Evolutionary conservation across 2,888 invertebrate species (phyloP).

Genomic region (Bellardia pandia): DNA sequence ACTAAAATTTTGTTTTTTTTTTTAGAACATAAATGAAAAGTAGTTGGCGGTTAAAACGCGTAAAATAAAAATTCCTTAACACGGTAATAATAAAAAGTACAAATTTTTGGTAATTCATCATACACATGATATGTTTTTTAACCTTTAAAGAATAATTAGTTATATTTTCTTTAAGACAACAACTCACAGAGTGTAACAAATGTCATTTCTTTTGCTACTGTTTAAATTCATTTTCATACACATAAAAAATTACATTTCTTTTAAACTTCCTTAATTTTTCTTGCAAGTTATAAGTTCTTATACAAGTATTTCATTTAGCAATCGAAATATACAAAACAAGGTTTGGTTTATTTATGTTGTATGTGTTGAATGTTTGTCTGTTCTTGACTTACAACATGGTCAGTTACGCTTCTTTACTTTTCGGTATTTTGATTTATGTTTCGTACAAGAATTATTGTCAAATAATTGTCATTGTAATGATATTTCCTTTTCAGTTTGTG

Average conservation of each 20-base stretch:
- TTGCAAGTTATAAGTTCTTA: background rate
- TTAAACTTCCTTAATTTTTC: background rate
- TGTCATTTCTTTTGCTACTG: background rate
- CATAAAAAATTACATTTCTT: background rate
- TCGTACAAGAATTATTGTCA: conserved; percentile 63
- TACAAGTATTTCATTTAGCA: conserved; percentile 34
- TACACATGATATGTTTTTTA: background rate
- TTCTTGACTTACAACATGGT: conserved; percentile 6
- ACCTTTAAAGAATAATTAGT: background rate
- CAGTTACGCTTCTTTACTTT: conserved; percentile 44
- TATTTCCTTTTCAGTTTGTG: conserved; percentile 56
- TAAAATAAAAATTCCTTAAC: conserved; percentile 13
- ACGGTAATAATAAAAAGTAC: background rate
- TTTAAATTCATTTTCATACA: background rate
- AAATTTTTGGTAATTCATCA: background rate
- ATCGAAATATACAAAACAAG: conserved; percentile 4
- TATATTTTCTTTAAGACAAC: background rate
- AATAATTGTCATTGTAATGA: conserved; percentile 66
- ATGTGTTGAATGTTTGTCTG: background rate
- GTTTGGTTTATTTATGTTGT: background rate
- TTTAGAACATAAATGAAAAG: background rate
- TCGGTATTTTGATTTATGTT: conserved; percentile 68
- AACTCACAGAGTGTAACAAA: background rate
- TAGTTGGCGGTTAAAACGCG: conserved; percentile 1
- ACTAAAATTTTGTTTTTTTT: background rate